These are phyloP conservation scores for Coptotermes formosanus DNA, from an alignment of 1,140 invertebrate species.

Conservation along the genomic window DNA sequence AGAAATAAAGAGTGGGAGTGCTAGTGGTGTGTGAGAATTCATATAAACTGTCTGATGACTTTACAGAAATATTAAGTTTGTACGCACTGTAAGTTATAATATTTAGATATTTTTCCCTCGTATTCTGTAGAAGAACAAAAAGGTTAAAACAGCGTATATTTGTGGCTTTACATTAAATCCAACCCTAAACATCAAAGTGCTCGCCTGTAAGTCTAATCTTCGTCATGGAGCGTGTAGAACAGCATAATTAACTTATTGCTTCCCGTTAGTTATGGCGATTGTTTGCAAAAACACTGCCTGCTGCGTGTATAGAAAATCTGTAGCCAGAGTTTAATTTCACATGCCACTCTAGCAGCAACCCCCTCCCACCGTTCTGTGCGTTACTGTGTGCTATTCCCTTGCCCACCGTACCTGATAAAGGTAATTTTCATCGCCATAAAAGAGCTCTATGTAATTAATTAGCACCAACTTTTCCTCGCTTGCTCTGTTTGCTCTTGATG, in stretches of 20 bases:
- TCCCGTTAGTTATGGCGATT: background rate
- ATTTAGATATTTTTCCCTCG: too few relatives aligned
- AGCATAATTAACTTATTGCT: background rate
- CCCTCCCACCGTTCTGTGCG: background rate
- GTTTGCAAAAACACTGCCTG: background rate
- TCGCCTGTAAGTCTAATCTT: background rate
- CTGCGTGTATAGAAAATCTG: background rate
- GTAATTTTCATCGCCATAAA: slow-evolving; percentile 27
- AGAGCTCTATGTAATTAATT: slow-evolving; percentile 28
- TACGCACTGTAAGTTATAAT: too few relatives aligned
- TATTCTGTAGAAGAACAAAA: background rate
- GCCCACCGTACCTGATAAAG: slow-evolving; percentile 23
- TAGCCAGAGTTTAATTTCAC: slow-evolving; percentile 2
- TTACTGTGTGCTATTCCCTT: background rate
- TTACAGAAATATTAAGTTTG: too few relatives aligned
- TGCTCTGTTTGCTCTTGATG: slow-evolving; percentile 1
- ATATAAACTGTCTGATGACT: too few relatives aligned
- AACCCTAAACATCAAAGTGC: background rate
- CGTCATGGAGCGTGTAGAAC: background rate
- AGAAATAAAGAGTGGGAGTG: too few relatives aligned
- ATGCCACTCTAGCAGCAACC: background rate
- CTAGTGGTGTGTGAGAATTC: too few relatives aligned
- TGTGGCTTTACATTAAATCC: background rate
- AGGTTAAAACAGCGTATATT: background rate
- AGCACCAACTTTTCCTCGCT: slow-evolving; percentile 19